Percentiles rank a stretch among this genome's conserved stretches.
phyloP scores from a whole-genome alignment of 2,797 vertebrate genomes.

The Takifugu ocellatus region DNA sequence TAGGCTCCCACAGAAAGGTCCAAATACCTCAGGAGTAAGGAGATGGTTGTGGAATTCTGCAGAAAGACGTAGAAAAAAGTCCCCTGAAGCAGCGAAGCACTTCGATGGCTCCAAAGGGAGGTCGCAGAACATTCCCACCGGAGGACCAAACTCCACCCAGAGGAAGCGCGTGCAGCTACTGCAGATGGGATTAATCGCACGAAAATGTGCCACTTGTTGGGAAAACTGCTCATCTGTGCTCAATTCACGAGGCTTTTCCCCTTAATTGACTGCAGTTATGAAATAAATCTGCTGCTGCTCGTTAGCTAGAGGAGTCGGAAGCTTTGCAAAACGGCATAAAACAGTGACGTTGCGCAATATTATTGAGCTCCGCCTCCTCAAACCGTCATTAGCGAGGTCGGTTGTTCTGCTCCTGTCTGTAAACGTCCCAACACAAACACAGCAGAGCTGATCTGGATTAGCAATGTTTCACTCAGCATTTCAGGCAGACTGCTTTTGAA shows the following conservation, averaged over 20 bases:
- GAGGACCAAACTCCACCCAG: conserved; percentile 11
- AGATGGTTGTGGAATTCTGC: conserved; percentile 51
- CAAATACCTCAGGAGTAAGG: conserved; percentile 67
- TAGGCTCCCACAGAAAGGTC: conserved; percentile 40
- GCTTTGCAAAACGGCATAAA: too few relatives aligned
- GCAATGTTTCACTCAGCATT: too few relatives aligned
- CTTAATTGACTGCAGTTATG: too few relatives aligned
- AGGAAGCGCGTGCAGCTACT: conserved; percentile 13
- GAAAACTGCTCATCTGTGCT: conserved; percentile 24
- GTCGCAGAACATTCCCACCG: conserved; percentile 12
- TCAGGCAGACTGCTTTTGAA: neutral
- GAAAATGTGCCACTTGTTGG: conserved; percentile 26
- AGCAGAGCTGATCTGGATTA: too few relatives aligned
- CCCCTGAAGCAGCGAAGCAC: conserved; percentile 5
- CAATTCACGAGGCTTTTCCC: neutral
- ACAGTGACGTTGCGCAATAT: too few relatives aligned
- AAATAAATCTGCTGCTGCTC: too few relatives aligned
- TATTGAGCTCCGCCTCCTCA: too few relatives aligned
- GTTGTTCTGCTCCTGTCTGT: too few relatives aligned
- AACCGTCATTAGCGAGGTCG: too few relatives aligned
- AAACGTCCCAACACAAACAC: too few relatives aligned
- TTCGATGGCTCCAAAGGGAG: conserved; percentile 21
- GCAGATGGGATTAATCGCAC: conserved; percentile 31
- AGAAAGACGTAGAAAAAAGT: conserved; percentile 23
- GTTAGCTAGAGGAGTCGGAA: too few relatives aligned